phyloP scores from a whole-genome alignment of 1,140 invertebrate genomes.

The Cyrtorhinus lividipennis region DNA sequence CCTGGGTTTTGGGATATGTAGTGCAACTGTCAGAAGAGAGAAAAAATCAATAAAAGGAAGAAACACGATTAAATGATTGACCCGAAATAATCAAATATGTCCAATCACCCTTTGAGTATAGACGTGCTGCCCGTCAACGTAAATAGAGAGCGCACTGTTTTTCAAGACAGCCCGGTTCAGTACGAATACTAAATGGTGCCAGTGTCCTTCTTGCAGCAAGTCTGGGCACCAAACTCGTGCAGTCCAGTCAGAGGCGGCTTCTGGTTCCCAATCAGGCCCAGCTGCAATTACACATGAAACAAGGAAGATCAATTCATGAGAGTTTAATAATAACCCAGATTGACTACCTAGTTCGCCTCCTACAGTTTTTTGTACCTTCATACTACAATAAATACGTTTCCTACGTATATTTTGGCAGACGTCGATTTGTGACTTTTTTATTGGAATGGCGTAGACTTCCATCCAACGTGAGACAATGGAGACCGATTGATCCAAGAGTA shows the following conservation, averaged over 20 bases:
- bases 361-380: no score
- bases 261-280: slow-evolving; percentile 78
- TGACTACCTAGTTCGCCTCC: no score
- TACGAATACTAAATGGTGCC: slow-evolving; percentile 84
- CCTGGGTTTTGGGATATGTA: slow-evolving; percentile 90
- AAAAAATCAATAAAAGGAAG: not conserved
- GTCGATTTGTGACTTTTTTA: no score
- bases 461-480: no score
- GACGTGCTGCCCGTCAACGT: slow-evolving; percentile 76
- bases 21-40: slow-evolving; percentile 54
- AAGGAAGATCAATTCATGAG: not conserved
- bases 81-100: not conserved
- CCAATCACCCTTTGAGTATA: slow-evolving; percentile 49
- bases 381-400: no score
- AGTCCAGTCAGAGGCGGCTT: slow-evolving; percentile 44
- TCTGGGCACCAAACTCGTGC: slow-evolving; percentile 90
- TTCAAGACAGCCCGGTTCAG: slow-evolving; percentile 86
- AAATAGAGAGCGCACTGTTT: slow-evolving; percentile 84
- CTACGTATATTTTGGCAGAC: no score
- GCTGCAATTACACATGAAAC: slow-evolving; percentile 36
- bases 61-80: not conserved
- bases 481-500: no score
- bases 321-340: not conserved
- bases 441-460: no score
- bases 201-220: slow-evolving; percentile 85